A percentile compares a stretch with the other conserved stretches of the same genome.
Conservation (phyloP, 2,113 vertebrate genomes). For the Carettochelys insculpta region DNA sequence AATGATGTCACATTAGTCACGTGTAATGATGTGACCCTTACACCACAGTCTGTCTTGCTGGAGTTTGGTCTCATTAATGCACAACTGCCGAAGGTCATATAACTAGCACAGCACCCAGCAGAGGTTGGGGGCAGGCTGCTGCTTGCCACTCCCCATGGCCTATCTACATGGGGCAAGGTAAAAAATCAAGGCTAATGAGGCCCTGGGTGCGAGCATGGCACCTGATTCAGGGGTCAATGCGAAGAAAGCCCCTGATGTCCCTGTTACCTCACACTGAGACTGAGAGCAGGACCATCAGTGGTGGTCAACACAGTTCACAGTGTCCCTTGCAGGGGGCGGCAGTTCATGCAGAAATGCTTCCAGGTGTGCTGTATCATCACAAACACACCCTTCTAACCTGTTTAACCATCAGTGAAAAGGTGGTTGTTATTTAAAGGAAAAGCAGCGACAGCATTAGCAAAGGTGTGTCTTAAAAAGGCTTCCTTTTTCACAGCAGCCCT, state of each 20-base stretch:
- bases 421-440: too few relatives aligned
- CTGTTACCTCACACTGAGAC: not conserved
- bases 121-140: not conserved
- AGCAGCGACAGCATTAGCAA: too few relatives aligned
- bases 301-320: not conserved
- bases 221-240: not conserved
- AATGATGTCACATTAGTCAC: not conserved
- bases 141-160: not conserved
- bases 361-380: not conserved
- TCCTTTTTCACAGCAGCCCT: too few relatives aligned
- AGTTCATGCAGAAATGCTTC: not conserved
- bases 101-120: too few relatives aligned
- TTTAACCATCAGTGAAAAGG: too few relatives aligned
- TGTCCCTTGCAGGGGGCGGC: not conserved
- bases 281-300: not conserved
- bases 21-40: not conserved
- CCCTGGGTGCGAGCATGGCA: not conserved
- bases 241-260: not conserved
- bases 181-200: not conserved
- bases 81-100: not conserved
- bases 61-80: not conserved
- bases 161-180: not conserved
- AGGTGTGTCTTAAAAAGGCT: too few relatives aligned
- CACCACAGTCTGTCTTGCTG: not conserved
- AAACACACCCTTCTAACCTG: too few relatives aligned